Evolutionary conservation across 2,888 invertebrate genomes (phyloP).

Genomic region (Microplitis manilae): DNA sequence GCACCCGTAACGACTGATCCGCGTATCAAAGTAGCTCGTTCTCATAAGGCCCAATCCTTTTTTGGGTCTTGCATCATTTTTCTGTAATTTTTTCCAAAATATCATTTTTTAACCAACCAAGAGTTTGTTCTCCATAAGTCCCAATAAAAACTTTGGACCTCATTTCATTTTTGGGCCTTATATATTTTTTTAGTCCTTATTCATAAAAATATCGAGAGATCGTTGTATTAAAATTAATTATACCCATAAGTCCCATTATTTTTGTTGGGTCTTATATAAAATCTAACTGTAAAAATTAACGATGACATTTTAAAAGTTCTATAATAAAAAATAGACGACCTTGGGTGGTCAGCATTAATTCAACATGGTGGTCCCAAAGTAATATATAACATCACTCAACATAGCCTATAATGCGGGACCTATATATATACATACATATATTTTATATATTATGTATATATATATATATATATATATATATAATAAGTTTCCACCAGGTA

Average conservation of each 20-base stretch:
- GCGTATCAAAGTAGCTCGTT: too few relatives aligned
- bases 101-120: too few relatives aligned
- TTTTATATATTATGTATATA: too few relatives aligned
- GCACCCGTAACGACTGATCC: too few relatives aligned
- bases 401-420: neutral
- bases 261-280: neutral
- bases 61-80: too few relatives aligned
- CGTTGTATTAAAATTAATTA: neutral
- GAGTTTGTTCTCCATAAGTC: neutral
- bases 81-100: too few relatives aligned
- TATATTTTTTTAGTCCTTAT: neutral
- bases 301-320: conserved; percentile 6
- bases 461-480: conserved; percentile 17
- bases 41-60: too few relatives aligned
- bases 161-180: neutral
- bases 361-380: conserved; percentile 35
- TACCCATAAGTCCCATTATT: neutral
- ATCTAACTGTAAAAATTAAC: conserved; percentile 4
- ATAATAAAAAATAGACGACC: conserved; percentile 1
- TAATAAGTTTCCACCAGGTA: conserved; percentile 64
- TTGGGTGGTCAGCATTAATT: neutral
- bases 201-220: neutral
- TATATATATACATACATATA: neutral
- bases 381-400: neutral
- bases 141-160: neutral